A percentile compares a stretch with the other conserved stretches of the same genome.
phyloP scores from a whole-genome alignment of 1,140 invertebrate genomes.

The Lanistes nyassanus region DNA sequence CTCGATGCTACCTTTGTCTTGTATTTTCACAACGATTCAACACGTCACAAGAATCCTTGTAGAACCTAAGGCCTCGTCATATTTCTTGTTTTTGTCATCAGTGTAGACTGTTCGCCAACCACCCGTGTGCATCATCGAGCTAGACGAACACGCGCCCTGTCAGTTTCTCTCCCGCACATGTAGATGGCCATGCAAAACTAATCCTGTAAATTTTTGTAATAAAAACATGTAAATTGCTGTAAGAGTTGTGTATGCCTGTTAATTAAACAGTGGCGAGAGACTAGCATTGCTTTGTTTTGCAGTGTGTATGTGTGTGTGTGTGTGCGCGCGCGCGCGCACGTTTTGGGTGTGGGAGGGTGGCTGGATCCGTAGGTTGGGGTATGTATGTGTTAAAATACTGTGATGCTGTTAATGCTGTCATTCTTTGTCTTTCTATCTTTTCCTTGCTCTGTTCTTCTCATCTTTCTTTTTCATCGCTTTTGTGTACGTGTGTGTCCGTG shows the following conservation, averaged over 20 bases:
- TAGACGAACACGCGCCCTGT: neutral
- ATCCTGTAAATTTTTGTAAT: constrained; percentile 8
- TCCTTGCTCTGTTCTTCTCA: neutral
- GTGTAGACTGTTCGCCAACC: neutral
- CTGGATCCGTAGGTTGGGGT: neutral
- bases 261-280: neutral
- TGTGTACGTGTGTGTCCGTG: neutral
- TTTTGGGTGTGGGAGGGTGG: neutral
- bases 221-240: constrained; percentile 19
- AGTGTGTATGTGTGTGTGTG: constrained; percentile 3
- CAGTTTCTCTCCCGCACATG: constrained; percentile 7
- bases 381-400: too few relatives aligned
- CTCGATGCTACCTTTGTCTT: neutral
- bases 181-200: constrained; percentile 8
- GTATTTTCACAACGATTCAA: neutral
- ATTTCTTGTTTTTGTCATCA: neutral
- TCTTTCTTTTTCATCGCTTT: too few relatives aligned
- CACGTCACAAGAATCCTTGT: neutral
- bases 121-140: neutral
- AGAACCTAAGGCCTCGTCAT: neutral
- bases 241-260: constrained; percentile 5
- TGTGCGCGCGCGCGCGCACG: neutral
- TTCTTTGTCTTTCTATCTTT: neutral
- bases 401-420: neutral
- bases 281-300: neutral